A percentile compares a stretch with the other conserved stretches of the same genome.
phyloP scores from a whole-genome alignment of 2,888 invertebrate genomes.

The Parnassius orleans region DNA sequence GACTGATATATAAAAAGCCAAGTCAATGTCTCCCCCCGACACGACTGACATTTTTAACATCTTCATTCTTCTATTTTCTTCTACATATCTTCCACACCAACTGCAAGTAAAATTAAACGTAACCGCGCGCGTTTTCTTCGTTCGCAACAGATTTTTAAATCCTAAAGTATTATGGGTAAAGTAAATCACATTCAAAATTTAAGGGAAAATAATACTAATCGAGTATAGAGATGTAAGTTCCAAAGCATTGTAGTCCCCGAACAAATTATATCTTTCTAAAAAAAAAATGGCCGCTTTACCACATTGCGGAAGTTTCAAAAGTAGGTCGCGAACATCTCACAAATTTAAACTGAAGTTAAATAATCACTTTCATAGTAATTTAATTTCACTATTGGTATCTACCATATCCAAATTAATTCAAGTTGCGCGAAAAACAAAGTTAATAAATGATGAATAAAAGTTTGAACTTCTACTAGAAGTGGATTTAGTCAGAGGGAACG shows the following conservation, averaged over 20 bases:
- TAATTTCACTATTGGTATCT: constrained; percentile 46
- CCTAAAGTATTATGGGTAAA: constrained; percentile 33
- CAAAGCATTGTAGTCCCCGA: background rate
- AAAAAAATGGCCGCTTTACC: constrained; percentile 60
- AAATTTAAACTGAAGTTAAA: constrained; percentile 35
- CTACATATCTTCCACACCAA: constrained; percentile 39
- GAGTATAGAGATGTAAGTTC: no score
- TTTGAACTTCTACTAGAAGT: constrained; percentile 55
- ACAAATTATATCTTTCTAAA: constrained; percentile 30
- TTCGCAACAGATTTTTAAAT: constrained; percentile 29
- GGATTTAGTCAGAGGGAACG: constrained; percentile 45
- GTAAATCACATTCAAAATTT: constrained; percentile 54
- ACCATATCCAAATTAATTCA: constrained; percentile 25
- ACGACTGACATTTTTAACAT: constrained; percentile 56
- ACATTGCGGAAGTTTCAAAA: constrained; percentile 74
- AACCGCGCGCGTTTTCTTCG: constrained; percentile 30
- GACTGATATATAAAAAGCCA: constrained; percentile 82
- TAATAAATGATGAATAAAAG: constrained; percentile 48
- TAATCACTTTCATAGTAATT: constrained; percentile 45
- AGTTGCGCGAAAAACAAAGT: constrained; percentile 25
- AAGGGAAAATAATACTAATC: constrained; percentile 42
- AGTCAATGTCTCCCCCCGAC: constrained; percentile 86
- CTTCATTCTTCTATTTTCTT: constrained; percentile 44
- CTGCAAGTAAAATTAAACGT: constrained; percentile 46
- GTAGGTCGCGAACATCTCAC: constrained; percentile 67